Evolutionary conservation across 2,888 invertebrate species (phyloP), one percentile per base, ranked within the genome.

Genomic region (Eurytoma californica): DNA sequence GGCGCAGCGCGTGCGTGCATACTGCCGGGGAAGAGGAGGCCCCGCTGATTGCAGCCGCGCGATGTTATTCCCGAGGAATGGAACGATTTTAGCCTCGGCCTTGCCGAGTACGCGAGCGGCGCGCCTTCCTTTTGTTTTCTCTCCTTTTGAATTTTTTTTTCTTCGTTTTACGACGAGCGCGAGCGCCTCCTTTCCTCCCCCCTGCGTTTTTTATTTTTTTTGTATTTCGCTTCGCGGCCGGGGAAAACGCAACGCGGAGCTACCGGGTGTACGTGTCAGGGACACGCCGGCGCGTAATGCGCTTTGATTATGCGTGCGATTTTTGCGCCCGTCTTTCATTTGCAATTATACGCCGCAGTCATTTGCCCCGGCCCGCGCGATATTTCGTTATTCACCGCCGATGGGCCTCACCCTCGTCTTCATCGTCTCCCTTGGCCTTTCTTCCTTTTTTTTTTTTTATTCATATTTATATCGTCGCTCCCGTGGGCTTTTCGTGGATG

Each of bases 271-370:
- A 63, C 63, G 63, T 39, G n/a, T 24, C 53, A 53, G 53, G n/a
- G 16, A 49, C 49, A 47, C 47, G 16, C 76, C 16, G 24, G 63
- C 69, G 58, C 72, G 66, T 72, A 70, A 72, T 75, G 72, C 60
- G 70, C 80, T 72, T 72, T 76, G 76, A 76, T 80, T 80, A 80
- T 63, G 75, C 75, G 79, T 72, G 61, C 2, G 51, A 57, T 74
- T 51, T 24, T 53, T 49, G n/a, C 39, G 20, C 30, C 51, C 53
- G 58, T 39, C 77, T 72, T 74, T 70, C 79, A 79, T 79, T 79
- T 79, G 79, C 76, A 73, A 76, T 69, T 80, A 76, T 72, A 20
- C 24, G 24, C 20, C 58, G 14, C 69, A 72, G 80, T 80, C 75
- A 81, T 83, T 81, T 73, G 39, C 58, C 24, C n/a, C 58, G 39